Conservation (phyloP, 1,140 invertebrate genomes). For the Metopolophium dirhodum region DNA sequence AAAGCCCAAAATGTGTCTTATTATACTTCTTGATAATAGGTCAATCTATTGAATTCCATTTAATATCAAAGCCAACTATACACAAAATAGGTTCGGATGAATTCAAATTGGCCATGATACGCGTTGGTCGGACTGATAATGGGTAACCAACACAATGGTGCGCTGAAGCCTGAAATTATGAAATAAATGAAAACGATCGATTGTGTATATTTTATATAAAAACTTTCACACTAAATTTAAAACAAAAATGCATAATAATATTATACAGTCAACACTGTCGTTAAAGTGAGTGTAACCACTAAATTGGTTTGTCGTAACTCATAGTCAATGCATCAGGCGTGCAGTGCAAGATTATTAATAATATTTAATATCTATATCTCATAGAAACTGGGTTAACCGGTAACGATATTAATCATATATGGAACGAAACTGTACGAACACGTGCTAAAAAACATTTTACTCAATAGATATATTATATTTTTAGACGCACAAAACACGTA, state of each 20-base stretch:
- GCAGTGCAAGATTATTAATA: background rate
- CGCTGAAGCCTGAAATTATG: background rate
- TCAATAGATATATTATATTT: background rate
- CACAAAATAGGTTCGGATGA: background rate
- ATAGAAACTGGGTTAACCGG: background rate
- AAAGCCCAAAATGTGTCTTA: background rate
- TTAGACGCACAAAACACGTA: background rate
- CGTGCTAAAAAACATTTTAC: background rate
- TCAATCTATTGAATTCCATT: background rate
- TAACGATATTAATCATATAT: constrained; percentile 13
- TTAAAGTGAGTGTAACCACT: background rate
- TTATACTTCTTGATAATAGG: background rate
- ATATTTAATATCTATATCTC: background rate
- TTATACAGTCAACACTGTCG: too few species aligned
- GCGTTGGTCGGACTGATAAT: background rate
- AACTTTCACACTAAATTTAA: background rate
- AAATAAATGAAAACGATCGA: background rate
- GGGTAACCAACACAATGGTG: background rate
- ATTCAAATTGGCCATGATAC: background rate
- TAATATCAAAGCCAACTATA: background rate
- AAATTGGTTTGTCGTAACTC: background rate
- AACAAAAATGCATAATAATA: background rate
- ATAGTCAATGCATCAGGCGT: background rate
- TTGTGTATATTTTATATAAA: background rate
- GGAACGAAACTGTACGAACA: background rate